Evolutionary conservation across 1,140 invertebrate genomes (phyloP).

Genomic region (Caenorhabditis remanei): DNA sequence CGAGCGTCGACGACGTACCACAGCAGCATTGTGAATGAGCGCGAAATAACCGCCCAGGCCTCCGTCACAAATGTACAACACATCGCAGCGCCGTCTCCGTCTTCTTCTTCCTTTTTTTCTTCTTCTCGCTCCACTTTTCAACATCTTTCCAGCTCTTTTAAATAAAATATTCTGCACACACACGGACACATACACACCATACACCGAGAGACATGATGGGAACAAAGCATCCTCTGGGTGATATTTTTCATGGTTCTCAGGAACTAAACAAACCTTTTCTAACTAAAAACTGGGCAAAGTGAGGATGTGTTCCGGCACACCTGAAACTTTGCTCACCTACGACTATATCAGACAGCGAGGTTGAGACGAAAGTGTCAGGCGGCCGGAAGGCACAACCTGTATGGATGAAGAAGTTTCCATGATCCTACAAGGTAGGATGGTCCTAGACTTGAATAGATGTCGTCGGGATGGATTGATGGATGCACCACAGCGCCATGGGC

Average conservation of each 20-base stretch:
- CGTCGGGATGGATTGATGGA: not conserved
- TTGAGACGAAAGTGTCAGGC: constrained; percentile 66
- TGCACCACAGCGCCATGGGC: constrained; percentile 33
- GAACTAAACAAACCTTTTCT: not conserved
- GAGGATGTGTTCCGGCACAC: constrained; percentile 64
- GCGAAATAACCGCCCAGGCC: constrained; percentile 56
- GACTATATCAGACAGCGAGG: constrained; percentile 54
- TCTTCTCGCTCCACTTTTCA: constrained; percentile 53
- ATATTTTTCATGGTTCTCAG: not conserved
- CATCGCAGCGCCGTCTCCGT: constrained; percentile 16
- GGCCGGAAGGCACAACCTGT: constrained; percentile 35
- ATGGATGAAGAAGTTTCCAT: not conserved
- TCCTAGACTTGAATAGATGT: constrained; percentile 13
- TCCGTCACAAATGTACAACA: constrained; percentile 53
- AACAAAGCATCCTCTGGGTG: not conserved
- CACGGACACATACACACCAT: constrained; percentile 32
- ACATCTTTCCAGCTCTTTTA: constrained; percentile 52
- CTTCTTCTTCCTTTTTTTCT: constrained; percentile 29
- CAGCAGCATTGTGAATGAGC: constrained; percentile 57
- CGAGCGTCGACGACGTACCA: constrained; percentile 34
- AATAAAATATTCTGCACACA: constrained; percentile 50
- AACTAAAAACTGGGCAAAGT: not conserved
- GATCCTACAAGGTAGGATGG: not conserved
- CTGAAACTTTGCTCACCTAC: constrained; percentile 70
- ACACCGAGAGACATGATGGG: not conserved